A percentile compares a stretch with the other conserved stretches of the same genome.
Conservation (phyloP, 2,888 invertebrate genomes). For the Entomobrya multifasciata region DNA sequence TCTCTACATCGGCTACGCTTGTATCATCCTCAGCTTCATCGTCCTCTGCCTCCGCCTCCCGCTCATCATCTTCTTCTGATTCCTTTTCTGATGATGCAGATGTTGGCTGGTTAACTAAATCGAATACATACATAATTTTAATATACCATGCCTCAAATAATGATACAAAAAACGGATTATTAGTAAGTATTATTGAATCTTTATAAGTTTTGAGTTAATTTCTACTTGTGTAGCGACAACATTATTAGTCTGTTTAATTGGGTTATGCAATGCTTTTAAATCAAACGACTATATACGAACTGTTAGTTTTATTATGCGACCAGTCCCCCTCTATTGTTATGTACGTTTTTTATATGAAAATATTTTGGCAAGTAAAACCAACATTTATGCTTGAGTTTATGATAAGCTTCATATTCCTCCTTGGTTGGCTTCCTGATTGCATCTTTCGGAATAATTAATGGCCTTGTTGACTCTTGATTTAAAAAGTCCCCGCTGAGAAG, state of each 20-base stretch:
- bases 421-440: constrained; percentile 34
- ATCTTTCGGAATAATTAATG: constrained; percentile 62
- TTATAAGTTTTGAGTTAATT: too few relatives aligned
- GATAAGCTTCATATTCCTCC: constrained; percentile 54
- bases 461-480: constrained; percentile 38
- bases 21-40: constrained; percentile 67
- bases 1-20: constrained; percentile 35
- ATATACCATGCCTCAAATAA: too few relatives aligned
- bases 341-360: neutral
- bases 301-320: neutral
- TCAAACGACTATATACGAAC: neutral
- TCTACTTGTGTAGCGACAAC: too few relatives aligned
- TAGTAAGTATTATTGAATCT: neutral
- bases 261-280: too few relatives aligned
- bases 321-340: neutral
- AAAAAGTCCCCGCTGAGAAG: constrained; percentile 65
- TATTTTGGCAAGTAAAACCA: constrained; percentile 16
- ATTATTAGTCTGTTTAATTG: too few relatives aligned
- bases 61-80: constrained; percentile 50
- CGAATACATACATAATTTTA: too few relatives aligned
- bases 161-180: neutral
- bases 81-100: constrained; percentile 35
- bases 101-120: constrained; percentile 49
- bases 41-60: constrained; percentile 60
- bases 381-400: constrained; percentile 67